Evolutionary conservation across 2,888 invertebrate species (phyloP), one percentile per base, ranked within the genome.

Genomic region (Drosophila anomalata): DNA sequence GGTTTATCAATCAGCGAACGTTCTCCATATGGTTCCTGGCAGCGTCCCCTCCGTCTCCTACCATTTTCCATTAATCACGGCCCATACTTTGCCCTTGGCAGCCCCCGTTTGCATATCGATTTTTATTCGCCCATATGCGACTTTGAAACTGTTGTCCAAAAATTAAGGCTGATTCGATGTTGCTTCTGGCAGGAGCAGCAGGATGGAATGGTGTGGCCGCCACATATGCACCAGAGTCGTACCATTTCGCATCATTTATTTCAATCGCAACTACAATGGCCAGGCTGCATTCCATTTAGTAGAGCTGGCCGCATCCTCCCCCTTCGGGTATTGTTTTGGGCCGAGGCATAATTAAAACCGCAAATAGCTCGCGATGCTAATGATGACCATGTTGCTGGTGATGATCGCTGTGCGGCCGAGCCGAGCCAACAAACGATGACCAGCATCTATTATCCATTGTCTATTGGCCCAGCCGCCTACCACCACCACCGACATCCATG

Each of bases 231-330:
- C 56, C 29, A 58, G 39, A 58, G 39, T 36, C 24, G 46, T 52
- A 33, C 58, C 58, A 58, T 73, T 61, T 50, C 73, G 73, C 73
- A 55, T 70, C 73, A 73, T 70, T 70, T 70, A 70, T 70, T 70
- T 72, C 73, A 70, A 70, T 70, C 73, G 63, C 26, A 42, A 60
- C 66, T 44, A 63, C 63, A 63, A 63, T 66, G 46, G 36, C 36
- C 36, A 6, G 36, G 36, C n/a, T 36, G 36, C 36, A 33, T 33
- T 33, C 31, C 31, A 33, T 33, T 33, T 33, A 11, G n/a, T 8
- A 22, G 17, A 14, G 14, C 14, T 14, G 53, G 39, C 33, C n/a
- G 11, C 42, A 31, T 9, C 12, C 39, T 31, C 33, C 33, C 33
- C 11, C 12, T 31, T 33, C 3, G 3, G 22, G 48, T 72, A 72